Base-by-base conservation (phyloP, 1,140 invertebrate species). In the Eubasilissa regina region DNA sequence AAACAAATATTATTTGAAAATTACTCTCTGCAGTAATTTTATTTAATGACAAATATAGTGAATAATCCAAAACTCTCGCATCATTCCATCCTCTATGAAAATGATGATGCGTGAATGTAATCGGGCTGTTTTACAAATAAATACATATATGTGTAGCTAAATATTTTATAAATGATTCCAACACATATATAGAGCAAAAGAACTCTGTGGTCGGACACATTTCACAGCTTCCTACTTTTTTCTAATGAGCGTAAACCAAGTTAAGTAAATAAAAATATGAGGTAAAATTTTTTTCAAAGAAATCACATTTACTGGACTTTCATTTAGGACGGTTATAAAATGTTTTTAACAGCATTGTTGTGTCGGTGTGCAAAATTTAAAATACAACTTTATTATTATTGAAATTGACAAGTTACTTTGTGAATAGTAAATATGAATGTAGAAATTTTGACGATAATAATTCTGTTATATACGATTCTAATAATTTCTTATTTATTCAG, bases 291-390 rank as follows among this genome's bases (percentile, higher is more conserved):
- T 8, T 58, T 21, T 15, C 17, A 58, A 58, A 21, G 21, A 58
- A 35, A 35, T 35, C 25, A 35, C 25, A 35, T 35, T 35, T 35
- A 35, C 25, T 21, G 55, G 55, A 58, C 55, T 58, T 58, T 58
- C n/a, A 19, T 58, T 58, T 10, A 19, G 55, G 55, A 58, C 55
- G 55, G 55, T 58, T 58, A 19, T 58, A 21, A 19, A 56, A 4
- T 21, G 17, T 35, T 35, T 58, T 58, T 58, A 56, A 19, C 3
- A 15, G 17, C 10, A 9, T 15, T 21, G 55, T 19, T 58, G 55
- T 21, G 15, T 58, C 21, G 55, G 15, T 8, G n/a, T n/a, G 53
- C 53, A 19, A 19, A 17, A 19, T 8, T 9, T 17, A 15, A 56
- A 0, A 19, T 4, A 56, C 12, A 56, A 19, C 7, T 15, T 58